Evolutionary conservation across 2,888 invertebrate genomes (phyloP).

Genomic region (Conus canariensis): DNA sequence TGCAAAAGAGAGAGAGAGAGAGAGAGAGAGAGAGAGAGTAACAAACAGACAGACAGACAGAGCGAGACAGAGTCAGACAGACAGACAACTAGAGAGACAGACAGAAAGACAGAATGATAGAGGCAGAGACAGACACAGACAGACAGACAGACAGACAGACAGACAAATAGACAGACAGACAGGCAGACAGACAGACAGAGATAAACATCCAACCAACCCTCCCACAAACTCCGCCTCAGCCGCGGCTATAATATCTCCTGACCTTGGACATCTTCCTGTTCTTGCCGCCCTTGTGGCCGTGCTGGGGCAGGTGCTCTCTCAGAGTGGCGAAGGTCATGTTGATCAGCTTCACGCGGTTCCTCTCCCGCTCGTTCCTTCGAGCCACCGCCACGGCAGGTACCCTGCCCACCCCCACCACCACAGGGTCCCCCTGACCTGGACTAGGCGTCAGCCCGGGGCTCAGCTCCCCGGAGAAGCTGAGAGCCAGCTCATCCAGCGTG

Average conservation of each 20-base stretch:
- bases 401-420: conserved; percentile 48
- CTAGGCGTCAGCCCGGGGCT: neutral
- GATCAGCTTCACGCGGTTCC: conserved; percentile 95
- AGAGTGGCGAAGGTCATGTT: conserved; percentile 75
- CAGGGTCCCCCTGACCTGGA: neutral
- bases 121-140: neutral
- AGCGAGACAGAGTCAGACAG: neutral
- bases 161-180: neutral
- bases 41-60: neutral
- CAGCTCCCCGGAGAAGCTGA: neutral
- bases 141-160: neutral
- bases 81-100: neutral
- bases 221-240: too few species aligned
- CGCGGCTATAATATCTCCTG: too few species aligned
- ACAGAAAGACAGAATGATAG: neutral
- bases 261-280: conserved; percentile 76
- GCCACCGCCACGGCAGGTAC: conserved; percentile 87
- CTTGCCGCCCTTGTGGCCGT: conserved; percentile 56
- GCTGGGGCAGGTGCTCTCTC: conserved; percentile 73
- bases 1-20: neutral
- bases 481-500: conserved; percentile 4
- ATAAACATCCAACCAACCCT: neutral
- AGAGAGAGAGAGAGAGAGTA: neutral
- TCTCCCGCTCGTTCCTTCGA: conserved; percentile 93
- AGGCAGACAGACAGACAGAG: neutral